A percentile compares a stretch with the other conserved stretches of the same genome.
phyloP scores from a whole-genome alignment of 2,888 invertebrate genomes.

The Cheilosia grossa region DNA sequence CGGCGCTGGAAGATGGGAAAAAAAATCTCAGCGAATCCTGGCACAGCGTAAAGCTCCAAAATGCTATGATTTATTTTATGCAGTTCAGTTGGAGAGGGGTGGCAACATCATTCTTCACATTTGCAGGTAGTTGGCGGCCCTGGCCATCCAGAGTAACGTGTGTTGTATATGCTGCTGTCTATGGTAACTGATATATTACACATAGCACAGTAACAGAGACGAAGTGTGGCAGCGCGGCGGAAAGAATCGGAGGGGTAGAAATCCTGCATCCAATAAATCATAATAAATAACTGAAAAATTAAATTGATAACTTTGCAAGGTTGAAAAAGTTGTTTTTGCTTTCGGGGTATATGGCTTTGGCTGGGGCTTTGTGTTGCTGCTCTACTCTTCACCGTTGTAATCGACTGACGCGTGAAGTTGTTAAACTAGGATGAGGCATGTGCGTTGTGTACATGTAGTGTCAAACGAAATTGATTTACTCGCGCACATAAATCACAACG shows the following conservation, averaged over 20 bases:
- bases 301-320: conserved; percentile 74
- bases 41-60: conserved; percentile 49
- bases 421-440: conserved; percentile 32
- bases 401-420: conserved; percentile 65
- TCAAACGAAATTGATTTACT: conserved; percentile 71
- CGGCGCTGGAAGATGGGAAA: conserved; percentile 37
- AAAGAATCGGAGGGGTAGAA: conserved; percentile 16
- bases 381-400: conserved; percentile 23
- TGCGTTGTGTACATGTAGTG: conserved; percentile 3
- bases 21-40: conserved; percentile 49
- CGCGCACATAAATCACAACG: conserved; percentile 70
- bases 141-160: background rate
- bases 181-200: conserved; percentile 61
- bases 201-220: conserved; percentile 41
- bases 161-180: conserved; percentile 31
- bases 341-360: background rate
- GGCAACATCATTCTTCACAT: conserved; percentile 63
- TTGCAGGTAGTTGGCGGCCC: conserved; percentile 45
- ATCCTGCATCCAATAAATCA: conserved; percentile 72
- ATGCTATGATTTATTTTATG: conserved; percentile 71
- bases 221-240: conserved; percentile 8
- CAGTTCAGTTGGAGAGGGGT: conserved; percentile 37
- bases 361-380: background rate
- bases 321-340: conserved; percentile 47
- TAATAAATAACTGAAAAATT: conserved; percentile 75